Evolutionary conservation across 2,888 invertebrate genomes (phyloP), one percentile per base, ranked within the genome.

Genomic region (Iphiclides podalirius): DNA sequence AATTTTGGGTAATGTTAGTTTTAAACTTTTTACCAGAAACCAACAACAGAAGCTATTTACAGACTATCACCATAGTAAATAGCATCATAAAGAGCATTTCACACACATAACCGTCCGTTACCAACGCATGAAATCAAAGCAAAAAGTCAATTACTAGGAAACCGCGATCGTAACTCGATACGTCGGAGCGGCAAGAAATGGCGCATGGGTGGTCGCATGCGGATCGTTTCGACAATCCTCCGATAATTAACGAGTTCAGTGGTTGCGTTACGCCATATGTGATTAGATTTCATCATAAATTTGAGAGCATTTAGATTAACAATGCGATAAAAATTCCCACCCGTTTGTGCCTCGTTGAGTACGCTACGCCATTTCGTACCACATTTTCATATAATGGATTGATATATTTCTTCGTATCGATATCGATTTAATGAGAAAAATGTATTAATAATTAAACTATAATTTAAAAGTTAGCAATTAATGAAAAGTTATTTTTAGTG

Each of bases 121-220:
- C n/a, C 16, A 17, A 47, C 26, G 16, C 23, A 26, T 47, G 17
- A 43, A 42, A 48, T 43, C 33, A 15, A 23, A 42, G 37, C 33
- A 48, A 42, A 48, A 42, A 48, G 36, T 31, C 37, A 23, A 48
- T 57, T 64, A 63, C 66, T 70, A 70, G 69, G 68, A 70, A 74
- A 66, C 61, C 59, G 54, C 54, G 38, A 55, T 35, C 16, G 72
- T 60, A 77, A 80, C 67, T 52, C 58, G 75, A 80, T 78, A 76
- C 71, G 67, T 68, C 66, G 59, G 67, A 57, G 37, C n/a, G n/a
- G n/a, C 57, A 61, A 67, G 70, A 67, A 74, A 67, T 62, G 58
- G 66, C 63, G 61, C 57, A 66, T 72, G 82, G 82, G 84, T 84
- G 84, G 84, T 79, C 84, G 56, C 47, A 47, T 42, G 53, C 54